A percentile compares a stretch with the other conserved stretches of the same genome.
Conservation (phyloP, 2,888 invertebrate species). For the Amphipyra berbera region DNA sequence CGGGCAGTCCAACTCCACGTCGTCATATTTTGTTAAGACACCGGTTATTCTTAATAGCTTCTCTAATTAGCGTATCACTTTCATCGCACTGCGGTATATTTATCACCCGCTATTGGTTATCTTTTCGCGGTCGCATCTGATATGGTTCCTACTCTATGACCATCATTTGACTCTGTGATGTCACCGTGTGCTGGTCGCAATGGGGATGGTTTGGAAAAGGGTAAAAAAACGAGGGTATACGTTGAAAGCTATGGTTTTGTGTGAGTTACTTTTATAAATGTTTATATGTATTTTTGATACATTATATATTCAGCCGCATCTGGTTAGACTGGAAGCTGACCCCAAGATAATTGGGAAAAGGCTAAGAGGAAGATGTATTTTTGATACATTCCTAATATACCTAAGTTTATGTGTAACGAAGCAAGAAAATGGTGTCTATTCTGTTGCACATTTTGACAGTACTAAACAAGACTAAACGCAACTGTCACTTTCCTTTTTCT, state of each 20-base stretch:
- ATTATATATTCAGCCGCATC: too few species aligned
- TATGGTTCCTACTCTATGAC: conserved; percentile 1
- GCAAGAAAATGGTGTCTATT: too few species aligned
- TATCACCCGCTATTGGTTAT: conserved; percentile 22
- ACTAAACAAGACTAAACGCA: too few species aligned
- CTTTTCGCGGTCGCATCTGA: conserved; percentile 30
- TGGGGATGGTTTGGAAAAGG: conserved; percentile 69
- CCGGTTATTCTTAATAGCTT: conserved; percentile 26
- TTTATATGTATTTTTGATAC: not conserved
- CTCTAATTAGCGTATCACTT: conserved; percentile 43
- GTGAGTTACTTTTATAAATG: conserved; percentile 63
- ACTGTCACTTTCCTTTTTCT: too few species aligned
- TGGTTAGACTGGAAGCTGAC: too few species aligned
- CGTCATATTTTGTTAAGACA: too few species aligned
- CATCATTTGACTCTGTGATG: conserved; percentile 30
- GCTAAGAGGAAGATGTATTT: too few species aligned
- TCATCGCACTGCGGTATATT: conserved; percentile 29
- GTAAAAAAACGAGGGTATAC: conserved; percentile 65
- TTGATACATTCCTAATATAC: too few species aligned
- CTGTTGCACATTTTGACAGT: too few species aligned
- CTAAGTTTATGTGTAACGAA: too few species aligned
- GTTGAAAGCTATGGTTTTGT: conserved; percentile 68
- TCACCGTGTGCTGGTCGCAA: conserved; percentile 38
- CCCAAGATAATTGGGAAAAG: too few species aligned
- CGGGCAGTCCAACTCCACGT: too few species aligned